phyloP scores from a whole-genome alignment of 2,797 vertebrate species.

The Scleropages formosus region DNA sequence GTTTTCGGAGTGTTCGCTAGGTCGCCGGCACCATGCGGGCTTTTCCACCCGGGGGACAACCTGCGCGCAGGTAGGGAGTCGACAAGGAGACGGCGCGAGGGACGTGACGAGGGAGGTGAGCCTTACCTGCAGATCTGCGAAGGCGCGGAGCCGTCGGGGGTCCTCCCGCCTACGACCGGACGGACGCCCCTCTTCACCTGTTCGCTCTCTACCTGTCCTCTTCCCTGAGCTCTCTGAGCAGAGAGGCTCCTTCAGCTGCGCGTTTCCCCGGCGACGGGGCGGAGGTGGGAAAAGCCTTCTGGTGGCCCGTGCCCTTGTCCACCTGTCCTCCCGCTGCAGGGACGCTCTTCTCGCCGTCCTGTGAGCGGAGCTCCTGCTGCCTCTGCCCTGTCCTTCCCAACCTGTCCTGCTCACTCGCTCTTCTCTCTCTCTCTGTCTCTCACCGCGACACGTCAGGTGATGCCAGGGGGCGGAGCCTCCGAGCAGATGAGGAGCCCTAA shows the following conservation, averaged over 20 bases:
- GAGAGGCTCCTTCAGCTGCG: not conserved
- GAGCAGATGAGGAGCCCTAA: conserved; percentile 15
- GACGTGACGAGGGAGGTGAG: not conserved
- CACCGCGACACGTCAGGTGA: conserved; percentile 14
- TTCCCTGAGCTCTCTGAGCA: not conserved
- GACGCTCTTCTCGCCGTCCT: conserved; percentile 11
- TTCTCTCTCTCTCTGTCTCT: conserved; percentile 12
- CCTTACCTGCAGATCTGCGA: conserved; percentile 4
- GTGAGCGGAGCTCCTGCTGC: conserved; percentile 15
- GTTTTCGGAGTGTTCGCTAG: not conserved
- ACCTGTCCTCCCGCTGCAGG: conserved; percentile 13
- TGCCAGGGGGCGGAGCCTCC: conserved; percentile 21
- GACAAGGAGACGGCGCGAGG: not conserved
- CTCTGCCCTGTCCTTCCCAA: conserved; percentile 17
- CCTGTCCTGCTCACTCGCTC: conserved; percentile 19
- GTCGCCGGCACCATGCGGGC: not conserved
- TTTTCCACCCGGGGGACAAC: not conserved
- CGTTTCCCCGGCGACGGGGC: not conserved
- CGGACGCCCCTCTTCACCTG: not conserved
- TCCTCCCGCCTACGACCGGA: not conserved
- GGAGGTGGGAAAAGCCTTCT: no score
- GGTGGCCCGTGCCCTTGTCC: not conserved
- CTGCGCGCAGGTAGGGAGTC: not conserved
- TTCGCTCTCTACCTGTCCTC: not conserved
- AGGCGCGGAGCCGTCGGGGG: not conserved